Evolutionary conservation across 2,888 invertebrate species (phyloP).

Genomic region (Agrypnus murinus): DNA sequence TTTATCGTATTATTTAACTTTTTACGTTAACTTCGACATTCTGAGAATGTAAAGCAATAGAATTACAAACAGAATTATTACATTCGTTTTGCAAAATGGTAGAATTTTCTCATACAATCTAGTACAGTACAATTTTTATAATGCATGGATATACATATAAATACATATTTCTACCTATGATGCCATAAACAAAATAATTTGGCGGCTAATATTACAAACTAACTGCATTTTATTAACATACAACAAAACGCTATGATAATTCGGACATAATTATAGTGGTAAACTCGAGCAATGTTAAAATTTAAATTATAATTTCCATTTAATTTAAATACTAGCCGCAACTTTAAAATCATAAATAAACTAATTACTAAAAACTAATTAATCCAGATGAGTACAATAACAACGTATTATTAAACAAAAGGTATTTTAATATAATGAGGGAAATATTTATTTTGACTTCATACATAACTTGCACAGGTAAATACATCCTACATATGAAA

Average conservation of each 20-base stretch:
- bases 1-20: too few relatives aligned
- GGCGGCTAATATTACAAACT: conserved; percentile 17
- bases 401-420: conserved; percentile 48
- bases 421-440: conserved; percentile 51
- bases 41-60: too few relatives aligned
- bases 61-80: too few relatives aligned
- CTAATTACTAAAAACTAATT: conserved; percentile 51
- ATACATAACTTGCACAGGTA: conserved; percentile 38
- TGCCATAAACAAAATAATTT: neutral
- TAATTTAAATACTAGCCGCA: conserved; percentile 46
- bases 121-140: too few relatives aligned
- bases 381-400: conserved; percentile 45
- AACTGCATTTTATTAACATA: conserved; percentile 32
- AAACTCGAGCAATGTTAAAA: conserved; percentile 34
- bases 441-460: conserved; percentile 49
- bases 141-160: too few relatives aligned
- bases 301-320: conserved; percentile 41
- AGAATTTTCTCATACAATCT: too few relatives aligned
- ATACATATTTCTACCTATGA: neutral
- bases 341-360: conserved; percentile 44
- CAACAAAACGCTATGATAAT: conserved; percentile 38
- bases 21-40: too few relatives aligned
- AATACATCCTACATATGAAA: conserved; percentile 41
- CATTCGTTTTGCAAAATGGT: too few relatives aligned
- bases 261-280: conserved; percentile 36